Evolutionary conservation across 2,797 vertebrate species (phyloP), one percentile per base, ranked within the genome.

Genomic region (Megalops cyprinoides): DNA sequence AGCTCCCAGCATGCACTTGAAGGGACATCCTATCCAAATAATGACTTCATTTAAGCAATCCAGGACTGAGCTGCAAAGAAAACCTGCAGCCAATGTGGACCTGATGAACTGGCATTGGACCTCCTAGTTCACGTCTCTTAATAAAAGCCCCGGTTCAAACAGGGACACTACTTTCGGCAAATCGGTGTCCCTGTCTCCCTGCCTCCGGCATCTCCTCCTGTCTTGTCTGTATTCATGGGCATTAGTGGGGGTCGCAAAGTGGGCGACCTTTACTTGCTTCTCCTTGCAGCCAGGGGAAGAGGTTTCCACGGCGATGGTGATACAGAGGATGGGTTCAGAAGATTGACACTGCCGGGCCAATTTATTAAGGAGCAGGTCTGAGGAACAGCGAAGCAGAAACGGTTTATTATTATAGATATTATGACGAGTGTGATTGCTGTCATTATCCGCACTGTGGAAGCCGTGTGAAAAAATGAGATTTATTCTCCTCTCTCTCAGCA

Each of bases 401-500:
- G 89, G 88, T 91, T 92, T 91, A 90, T 93, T 91, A 88, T 88
- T 88, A 80, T 86, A 87, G 89, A 84, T 91, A 89, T 89, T 90
- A 87, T 89, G 89, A 87, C 87, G 88, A 80, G 86, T 78, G 76
- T 84, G 85, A 88, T 84, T 90, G 84, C 89, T 83, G 87, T 87
- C 87, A 85, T 88, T 88, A 87, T 86, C 83, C 88, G 79, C 82
- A 82, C 84, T 25, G 76, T 82, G 85, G 86, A 88, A 89, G 85
- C 89, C 83, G 89, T 88, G 88, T 81, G 88, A 88, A 87, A 91
- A 88, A 90, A 90, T 90, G 85, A 86, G 83, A 90, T 91, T 91
- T 87, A 83, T 83, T 86, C 85, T 87, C 82, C 86, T 85, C 9
- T 28, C 23, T 65, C 74, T 58, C 65, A 20, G 44, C 25, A 8